Evolutionary conservation across 1,140 invertebrate genomes (phyloP).

Genomic region (Ruditapes philippinarum): DNA sequence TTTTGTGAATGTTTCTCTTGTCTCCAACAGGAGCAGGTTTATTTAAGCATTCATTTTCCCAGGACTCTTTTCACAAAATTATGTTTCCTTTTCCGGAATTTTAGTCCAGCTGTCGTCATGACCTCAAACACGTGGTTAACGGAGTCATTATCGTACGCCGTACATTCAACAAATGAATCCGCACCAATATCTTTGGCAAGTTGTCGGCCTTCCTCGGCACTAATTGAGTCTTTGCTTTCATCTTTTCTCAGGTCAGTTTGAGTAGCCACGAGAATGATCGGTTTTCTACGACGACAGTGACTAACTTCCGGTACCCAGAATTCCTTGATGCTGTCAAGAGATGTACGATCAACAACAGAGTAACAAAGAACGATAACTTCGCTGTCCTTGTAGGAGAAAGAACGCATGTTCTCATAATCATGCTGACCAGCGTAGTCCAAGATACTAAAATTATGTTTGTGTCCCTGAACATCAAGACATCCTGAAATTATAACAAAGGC

Average conservation of each 20-base stretch:
- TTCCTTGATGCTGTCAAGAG: slow-evolving; percentile 98
- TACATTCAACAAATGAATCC: slow-evolving; percentile 58
- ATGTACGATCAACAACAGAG: slow-evolving; percentile 98
- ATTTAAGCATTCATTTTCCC: slow-evolving; percentile 30
- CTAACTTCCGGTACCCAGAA: slow-evolving; percentile 90
- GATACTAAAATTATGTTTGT: slow-evolving; percentile 60
- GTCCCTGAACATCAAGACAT: slow-evolving; percentile 51
- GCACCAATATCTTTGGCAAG: slow-evolving; percentile 61
- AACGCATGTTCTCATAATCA: slow-evolving; percentile 65
- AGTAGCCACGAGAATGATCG: slow-evolving; percentile 50
- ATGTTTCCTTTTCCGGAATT: slow-evolving; percentile 51
- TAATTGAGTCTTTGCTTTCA: not conserved
- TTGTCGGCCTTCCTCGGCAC: slow-evolving; percentile 19
- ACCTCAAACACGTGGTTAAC: slow-evolving; percentile 61
- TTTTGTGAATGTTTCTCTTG: too few relatives aligned
- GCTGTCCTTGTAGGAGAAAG: slow-evolving; percentile 59
- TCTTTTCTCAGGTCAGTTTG: slow-evolving; percentile 59
- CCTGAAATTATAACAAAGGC: slow-evolving; percentile 46
- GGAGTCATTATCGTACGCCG: slow-evolving; percentile 12
- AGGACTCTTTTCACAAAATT: slow-evolving; percentile 56
- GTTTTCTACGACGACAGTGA: slow-evolving; percentile 44
- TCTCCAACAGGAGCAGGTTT: slow-evolving; percentile 9
- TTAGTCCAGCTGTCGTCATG: slow-evolving; percentile 49
- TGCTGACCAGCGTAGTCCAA: slow-evolving; percentile 65
- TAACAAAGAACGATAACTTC: slow-evolving; percentile 99